Conservation (phyloP, 2,113 vertebrate genomes). For the Dinomys branickii region DNA sequence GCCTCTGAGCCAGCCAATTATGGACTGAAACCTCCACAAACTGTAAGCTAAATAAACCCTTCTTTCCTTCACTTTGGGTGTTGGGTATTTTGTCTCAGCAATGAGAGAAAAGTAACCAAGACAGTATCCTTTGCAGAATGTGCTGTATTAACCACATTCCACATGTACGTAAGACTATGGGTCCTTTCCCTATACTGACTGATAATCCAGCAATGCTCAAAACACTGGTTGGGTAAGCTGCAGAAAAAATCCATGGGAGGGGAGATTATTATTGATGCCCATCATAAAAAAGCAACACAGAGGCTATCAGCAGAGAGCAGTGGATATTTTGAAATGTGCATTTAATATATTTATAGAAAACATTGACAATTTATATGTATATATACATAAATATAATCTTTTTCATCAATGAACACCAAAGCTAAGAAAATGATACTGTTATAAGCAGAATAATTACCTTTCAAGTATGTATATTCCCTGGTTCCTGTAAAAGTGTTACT, state of each 20-base stretch:
- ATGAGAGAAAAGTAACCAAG: too few species aligned
- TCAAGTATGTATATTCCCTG: neutral
- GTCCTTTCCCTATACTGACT: neutral
- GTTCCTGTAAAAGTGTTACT: neutral
- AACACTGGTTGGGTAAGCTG: neutral
- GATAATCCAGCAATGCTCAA: neutral
- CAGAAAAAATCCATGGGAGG: neutral
- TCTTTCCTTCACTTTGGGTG: too few species aligned
- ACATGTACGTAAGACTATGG: neutral
- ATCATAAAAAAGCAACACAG: neutral
- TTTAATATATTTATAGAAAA: neutral
- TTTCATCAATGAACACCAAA: neutral
- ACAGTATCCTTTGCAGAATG: constrained; percentile 46
- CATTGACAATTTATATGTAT: neutral
- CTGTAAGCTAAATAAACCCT: too few species aligned
- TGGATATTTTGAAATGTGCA: neutral
- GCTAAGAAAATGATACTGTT: neutral
- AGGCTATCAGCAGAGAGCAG: neutral
- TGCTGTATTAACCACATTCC: constrained; percentile 56
- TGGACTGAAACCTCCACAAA: too few species aligned
- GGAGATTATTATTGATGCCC: neutral
- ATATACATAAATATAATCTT: neutral
- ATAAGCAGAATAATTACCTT: neutral
- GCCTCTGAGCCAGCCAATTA: too few species aligned
- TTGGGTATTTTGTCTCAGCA: too few species aligned